Percentiles rank a stretch among this genome's conserved stretches.
These are phyloP conservation scores for Paraescarpia echinospica DNA, from an alignment of 1,140 invertebrate species.

Conservation along the genomic window DNA sequence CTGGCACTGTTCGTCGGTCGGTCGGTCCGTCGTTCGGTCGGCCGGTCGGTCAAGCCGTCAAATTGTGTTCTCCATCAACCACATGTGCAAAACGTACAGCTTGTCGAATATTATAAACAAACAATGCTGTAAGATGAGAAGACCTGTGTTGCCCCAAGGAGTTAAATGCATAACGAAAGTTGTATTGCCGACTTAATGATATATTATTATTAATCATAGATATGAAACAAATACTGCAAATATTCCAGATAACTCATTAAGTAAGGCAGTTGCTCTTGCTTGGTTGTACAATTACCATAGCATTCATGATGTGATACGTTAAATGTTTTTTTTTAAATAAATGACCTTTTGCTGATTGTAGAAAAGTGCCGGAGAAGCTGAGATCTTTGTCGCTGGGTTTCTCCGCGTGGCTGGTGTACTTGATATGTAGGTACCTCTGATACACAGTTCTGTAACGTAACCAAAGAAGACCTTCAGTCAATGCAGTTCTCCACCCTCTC, in stretches of 20 bases:
- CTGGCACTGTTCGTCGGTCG: too few relatives aligned
- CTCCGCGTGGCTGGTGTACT: background rate
- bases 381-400: background rate
- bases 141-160: too few relatives aligned
- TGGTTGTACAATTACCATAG: background rate
- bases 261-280: background rate
- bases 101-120: too few relatives aligned
- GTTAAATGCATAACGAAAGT: too few relatives aligned
- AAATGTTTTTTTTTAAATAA: background rate
- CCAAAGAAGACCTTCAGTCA: background rate
- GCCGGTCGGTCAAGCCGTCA: too few relatives aligned
- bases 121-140: too few relatives aligned
- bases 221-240: background rate
- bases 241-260: background rate
- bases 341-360: background rate
- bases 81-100: too few relatives aligned
- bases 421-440: background rate
- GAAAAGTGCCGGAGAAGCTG: background rate
- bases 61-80: too few relatives aligned
- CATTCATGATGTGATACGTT: background rate
- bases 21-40: too few relatives aligned
- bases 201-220: background rate
- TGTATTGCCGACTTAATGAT: too few relatives aligned
- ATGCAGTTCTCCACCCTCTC: background rate
- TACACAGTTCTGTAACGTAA: background rate